A percentile compares a stretch with the other conserved stretches of the same genome.
Evolutionary conservation across 2,113 vertebrate species (phyloP).

Genomic region (Podarcis raffonei): DNA sequence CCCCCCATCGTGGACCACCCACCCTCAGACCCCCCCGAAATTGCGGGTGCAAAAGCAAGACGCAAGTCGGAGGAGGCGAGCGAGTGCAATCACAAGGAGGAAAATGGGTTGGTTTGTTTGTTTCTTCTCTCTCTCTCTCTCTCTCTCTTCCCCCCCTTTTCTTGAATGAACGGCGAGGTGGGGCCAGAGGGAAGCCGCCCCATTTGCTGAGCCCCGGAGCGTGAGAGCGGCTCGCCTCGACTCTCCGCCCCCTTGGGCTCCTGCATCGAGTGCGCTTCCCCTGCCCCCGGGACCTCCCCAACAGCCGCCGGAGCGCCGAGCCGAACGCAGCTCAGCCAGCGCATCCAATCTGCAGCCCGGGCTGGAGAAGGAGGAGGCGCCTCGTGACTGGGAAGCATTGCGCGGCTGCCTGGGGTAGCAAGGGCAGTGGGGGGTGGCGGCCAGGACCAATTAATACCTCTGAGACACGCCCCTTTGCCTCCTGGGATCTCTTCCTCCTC

Average conservation of each 20-base stretch:
- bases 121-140: too few species aligned
- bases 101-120: too few species aligned
- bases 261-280: slow-evolving; percentile 5
- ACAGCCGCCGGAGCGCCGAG: background rate
- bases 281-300: slow-evolving; percentile 25
- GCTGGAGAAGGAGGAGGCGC: background rate
- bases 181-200: slow-evolving; percentile 2
- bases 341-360: background rate
- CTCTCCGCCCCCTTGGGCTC: slow-evolving; percentile 2
- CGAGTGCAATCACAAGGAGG: too few species aligned
- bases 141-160: slow-evolving; percentile 13
- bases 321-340: background rate
- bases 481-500: slow-evolving; percentile 63
- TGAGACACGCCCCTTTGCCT: slow-evolving; percentile 53
- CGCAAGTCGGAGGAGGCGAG: too few species aligned
- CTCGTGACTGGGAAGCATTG: background rate
- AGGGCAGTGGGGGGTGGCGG: slow-evolving; percentile 52
- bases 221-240: background rate
- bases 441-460: slow-evolving; percentile 60
- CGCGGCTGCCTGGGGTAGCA: slow-evolving; percentile 10
- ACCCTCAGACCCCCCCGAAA: background rate
- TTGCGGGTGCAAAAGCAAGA: background rate
- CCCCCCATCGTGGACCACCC: slow-evolving; percentile 1
- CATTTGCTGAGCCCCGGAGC: background rate
- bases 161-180: slow-evolving; percentile 51